phyloP scores from a whole-genome alignment of 2,113 vertebrate genomes.

The Galeopterus variegatus region DNA sequence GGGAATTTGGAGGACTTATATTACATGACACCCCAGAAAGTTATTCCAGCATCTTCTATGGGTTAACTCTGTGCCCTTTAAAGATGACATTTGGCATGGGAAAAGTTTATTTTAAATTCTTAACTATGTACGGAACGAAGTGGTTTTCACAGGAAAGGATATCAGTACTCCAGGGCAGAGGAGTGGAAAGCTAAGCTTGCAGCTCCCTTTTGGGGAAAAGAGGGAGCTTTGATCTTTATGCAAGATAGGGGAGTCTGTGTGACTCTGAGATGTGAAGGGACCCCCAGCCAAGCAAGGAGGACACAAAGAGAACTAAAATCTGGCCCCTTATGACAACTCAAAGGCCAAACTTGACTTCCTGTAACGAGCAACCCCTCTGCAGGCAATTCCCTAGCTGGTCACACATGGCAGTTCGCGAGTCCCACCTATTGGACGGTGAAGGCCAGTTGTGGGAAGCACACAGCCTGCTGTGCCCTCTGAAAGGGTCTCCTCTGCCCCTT shows the following conservation, averaged over 20 bases:
- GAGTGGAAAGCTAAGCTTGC: neutral
- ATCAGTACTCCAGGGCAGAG: neutral
- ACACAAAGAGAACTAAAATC: neutral
- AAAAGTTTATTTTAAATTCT: constrained; percentile 38
- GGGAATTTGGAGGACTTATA: neutral
- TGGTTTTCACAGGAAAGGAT: neutral
- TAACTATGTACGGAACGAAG: neutral
- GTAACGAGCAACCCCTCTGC: neutral
- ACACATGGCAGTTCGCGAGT: rapidly evolving
- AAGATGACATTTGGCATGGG: neutral
- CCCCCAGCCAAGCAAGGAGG: neutral
- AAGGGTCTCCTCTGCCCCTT: neutral
- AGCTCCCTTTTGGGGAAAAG: neutral
- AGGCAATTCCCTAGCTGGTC: neutral
- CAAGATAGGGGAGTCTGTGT: neutral
- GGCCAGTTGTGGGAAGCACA: no score
- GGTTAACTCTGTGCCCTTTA: neutral
- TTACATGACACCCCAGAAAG: neutral
- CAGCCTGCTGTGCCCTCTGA: neutral
- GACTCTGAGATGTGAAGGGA: neutral
- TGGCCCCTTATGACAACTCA: no score
- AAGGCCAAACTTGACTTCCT: neutral
- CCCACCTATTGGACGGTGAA: neutral
- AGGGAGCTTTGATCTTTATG: neutral
- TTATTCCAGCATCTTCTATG: neutral